Conservation (phyloP, 2,113 vertebrate genomes). For the Sinocyclocheilus anophthalmus region DNA sequence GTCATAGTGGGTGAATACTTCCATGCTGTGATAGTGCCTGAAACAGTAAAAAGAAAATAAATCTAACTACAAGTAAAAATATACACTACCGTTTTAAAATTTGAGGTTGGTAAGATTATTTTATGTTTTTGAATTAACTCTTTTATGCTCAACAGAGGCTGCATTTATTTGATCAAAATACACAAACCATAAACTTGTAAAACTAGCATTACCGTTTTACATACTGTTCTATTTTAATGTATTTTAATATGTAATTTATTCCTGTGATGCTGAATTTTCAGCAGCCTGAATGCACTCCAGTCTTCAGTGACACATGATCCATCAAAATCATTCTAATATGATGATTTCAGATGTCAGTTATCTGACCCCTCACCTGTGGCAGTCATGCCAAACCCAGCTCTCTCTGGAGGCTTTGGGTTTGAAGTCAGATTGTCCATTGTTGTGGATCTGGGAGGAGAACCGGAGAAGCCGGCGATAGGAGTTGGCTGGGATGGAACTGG, state of each 20-base stretch:
- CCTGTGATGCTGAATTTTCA: neutral
- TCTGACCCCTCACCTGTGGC: constrained; percentile 81
- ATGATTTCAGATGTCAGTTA: neutral
- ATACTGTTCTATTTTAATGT: no score
- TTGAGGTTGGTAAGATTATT: neutral
- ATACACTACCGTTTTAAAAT: neutral
- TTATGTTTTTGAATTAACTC: no score
- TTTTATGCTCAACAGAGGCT: no score
- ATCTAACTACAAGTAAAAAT: neutral
- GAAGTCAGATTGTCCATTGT: constrained; percentile 94
- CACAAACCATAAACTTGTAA: no score
- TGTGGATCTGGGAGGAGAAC: constrained; percentile 97
- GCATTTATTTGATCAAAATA: no score
- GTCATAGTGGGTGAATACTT: constrained; percentile 93
- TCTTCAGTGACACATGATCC: neutral
- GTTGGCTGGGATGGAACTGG: constrained; percentile 70
- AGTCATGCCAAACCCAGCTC: constrained; percentile 95
- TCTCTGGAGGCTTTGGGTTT: constrained; percentile 87
- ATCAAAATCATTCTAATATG: neutral
- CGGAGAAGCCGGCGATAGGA: constrained; percentile 88
- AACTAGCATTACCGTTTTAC: no score
- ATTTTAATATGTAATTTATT: no score
- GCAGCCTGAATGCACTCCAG: neutral
- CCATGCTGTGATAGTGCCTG: constrained; percentile 99
- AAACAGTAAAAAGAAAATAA: neutral